These are phyloP conservation scores for Sphaerophoria taeniata DNA, from an alignment of 2,888 invertebrate species.

Conservation along the genomic window DNA sequence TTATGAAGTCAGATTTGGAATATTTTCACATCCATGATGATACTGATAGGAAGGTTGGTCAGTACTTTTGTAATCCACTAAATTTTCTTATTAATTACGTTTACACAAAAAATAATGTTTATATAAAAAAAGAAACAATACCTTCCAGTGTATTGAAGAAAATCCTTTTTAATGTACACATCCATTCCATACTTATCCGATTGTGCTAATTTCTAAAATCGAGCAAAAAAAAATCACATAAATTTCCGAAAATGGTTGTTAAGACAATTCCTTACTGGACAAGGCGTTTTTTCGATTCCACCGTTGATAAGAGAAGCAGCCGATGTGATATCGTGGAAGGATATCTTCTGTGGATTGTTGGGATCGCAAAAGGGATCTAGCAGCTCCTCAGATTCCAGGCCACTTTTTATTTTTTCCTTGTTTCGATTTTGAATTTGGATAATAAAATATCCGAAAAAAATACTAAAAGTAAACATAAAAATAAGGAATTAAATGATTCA, in stretches of 20 bases:
- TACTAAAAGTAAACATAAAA: too few relatives aligned
- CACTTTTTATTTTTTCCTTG: constrained; percentile 1
- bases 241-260: not conserved
- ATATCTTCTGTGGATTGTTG: constrained; percentile 87
- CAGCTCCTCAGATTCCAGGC: constrained; percentile 75
- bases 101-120: too few relatives aligned
- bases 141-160: constrained; percentile 97
- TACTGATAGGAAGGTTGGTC: too few relatives aligned
- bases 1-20: too few relatives aligned
- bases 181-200: constrained; percentile 92
- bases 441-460: too few relatives aligned
- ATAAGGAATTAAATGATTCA: too few relatives aligned
- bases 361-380: constrained; percentile 86
- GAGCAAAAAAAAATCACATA: constrained; percentile 1
- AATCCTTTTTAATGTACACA: constrained; percentile 96
- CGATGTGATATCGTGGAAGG: constrained; percentile 94
- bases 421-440: too few relatives aligned
- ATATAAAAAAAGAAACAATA: constrained; percentile 80
- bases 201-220: constrained; percentile 90
- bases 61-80: too few relatives aligned
- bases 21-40: too few relatives aligned
- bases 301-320: constrained; percentile 94
- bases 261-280: constrained; percentile 87
- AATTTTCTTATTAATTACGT: too few relatives aligned
- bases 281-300: constrained; percentile 93